Conservation (phyloP, 1,140 invertebrate species). For the Drosophila fuyamai region DNA sequence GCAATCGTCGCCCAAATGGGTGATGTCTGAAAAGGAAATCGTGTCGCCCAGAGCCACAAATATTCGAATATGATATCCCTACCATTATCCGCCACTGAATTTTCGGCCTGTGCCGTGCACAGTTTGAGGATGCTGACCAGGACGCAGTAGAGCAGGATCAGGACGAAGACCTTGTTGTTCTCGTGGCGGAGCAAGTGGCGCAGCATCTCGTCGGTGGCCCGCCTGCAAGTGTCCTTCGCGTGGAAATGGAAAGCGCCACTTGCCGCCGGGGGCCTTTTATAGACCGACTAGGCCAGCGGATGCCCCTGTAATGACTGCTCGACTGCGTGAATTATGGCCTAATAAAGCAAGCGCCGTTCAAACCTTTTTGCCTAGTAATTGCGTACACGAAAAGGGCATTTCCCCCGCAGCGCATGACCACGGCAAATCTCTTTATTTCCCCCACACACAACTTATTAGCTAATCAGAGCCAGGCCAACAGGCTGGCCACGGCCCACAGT, state of each 20-base stretch:
- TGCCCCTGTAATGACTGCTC: constrained; percentile 34
- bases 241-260: constrained; percentile 62
- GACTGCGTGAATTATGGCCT: constrained; percentile 66
- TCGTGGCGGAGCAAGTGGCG: constrained; percentile 63
- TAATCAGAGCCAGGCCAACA: constrained; percentile 51
- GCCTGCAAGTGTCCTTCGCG: constrained; percentile 29
- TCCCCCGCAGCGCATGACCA: constrained; percentile 54
- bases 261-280: constrained; percentile 51
- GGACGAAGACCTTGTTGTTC: constrained; percentile 63
- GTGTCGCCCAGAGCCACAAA: background rate
- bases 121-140: constrained; percentile 66
- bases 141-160: constrained; percentile 70
- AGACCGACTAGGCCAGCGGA: constrained; percentile 27
- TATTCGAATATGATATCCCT: background rate
- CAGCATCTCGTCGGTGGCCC: constrained; percentile 57
- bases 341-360: constrained; percentile 58
- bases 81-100: constrained; percentile 68
- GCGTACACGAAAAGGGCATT: constrained; percentile 76
- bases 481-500: constrained; percentile 15
- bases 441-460: constrained; percentile 8
- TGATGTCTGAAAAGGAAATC: constrained; percentile 59
- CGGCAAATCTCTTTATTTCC: constrained; percentile 46
- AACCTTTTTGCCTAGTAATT: constrained; percentile 82
- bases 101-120: constrained; percentile 66
- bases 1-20: constrained; percentile 90